Base-by-base conservation (phyloP, 2,888 invertebrate species). In the Entomobrya multifasciata region DNA sequence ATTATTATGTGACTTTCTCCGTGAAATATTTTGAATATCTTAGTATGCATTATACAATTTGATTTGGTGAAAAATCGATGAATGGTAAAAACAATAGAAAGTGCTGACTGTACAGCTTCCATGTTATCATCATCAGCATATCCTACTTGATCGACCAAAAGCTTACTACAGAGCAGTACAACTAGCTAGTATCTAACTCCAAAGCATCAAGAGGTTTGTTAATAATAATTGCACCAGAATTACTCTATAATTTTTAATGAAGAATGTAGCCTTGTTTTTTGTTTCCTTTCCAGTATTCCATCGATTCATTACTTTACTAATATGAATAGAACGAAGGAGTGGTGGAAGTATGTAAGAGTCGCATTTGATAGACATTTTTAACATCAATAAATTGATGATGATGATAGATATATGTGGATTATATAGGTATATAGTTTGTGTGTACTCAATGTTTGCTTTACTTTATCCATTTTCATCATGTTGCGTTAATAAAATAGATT, bases 71-170 rank as follows among this genome's bases (percentile, higher is more conserved):
- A 76, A 84, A 84, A 84, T 84, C 84, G 70, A 84, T 84, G 47
- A 70, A 57, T 88, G 86, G 52, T 30, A 86, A 88, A 85, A 88
- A 82, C 81, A 86, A 88, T 67, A 81, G 52, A 88, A 84, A 87
- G 17, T 81, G 87, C 87, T 87, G 87, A 87, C 77, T 80, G 78
- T 62, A 57, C 81, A 78, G 30, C 22, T 62, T 0, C 25, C 44
- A 65, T 79, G n/a, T 25, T 60, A 41, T 72, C 41, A 67, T 49
- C 79, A 52, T 36, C 47, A 30, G 30, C 36, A 30, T 83, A 70
- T 78, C 78, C 77, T 79, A 85, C 85, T 85, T 80, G 80, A 80
- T 80, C 80, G 76, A 86, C 65, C 74, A 17, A 78, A 30, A 74
- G 74, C 55, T 74, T 20, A 74, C 25, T 49, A 15, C 52, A n/a